These are phyloP conservation scores for Trichosurus vulpecula DNA, from an alignment of 2,797 vertebrate species.

Conservation along the genomic window DNA sequence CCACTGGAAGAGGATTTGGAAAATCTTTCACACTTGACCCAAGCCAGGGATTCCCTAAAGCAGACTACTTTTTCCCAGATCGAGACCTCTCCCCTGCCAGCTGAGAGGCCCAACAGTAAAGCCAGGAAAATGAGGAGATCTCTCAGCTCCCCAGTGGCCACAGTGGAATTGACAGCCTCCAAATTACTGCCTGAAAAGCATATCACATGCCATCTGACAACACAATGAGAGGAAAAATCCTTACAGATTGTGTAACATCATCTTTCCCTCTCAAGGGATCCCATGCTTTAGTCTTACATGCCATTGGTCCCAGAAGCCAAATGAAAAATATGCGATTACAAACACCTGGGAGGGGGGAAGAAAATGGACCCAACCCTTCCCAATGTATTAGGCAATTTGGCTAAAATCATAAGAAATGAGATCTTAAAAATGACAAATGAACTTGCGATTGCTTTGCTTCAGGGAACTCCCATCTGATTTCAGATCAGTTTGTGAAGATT, in stretches of 20 bases:
- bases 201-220: slow-evolving; percentile 69
- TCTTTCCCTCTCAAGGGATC: slow-evolving; percentile 60
- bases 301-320: slow-evolving; percentile 72
- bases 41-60: slow-evolving; percentile 69
- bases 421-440: slow-evolving; percentile 87
- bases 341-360: slow-evolving; percentile 67
- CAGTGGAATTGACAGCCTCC: slow-evolving; percentile 74
- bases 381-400: slow-evolving; percentile 72
- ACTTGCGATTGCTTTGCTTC: slow-evolving; percentile 85
- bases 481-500: slow-evolving; percentile 80
- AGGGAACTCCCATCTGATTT: slow-evolving; percentile 83
- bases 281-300: slow-evolving; percentile 56
- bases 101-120: slow-evolving; percentile 41
- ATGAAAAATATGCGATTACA: slow-evolving; percentile 81
- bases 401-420: slow-evolving; percentile 83
- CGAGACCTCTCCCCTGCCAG: slow-evolving; percentile 59
- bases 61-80: slow-evolving; percentile 41
- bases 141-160: slow-evolving; percentile 60
- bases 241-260: slow-evolving; percentile 55
- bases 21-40: slow-evolving; percentile 75
- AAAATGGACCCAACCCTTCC: slow-evolving; percentile 65
- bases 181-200: slow-evolving; percentile 77
- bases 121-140: slow-evolving; percentile 7
- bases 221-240: slow-evolving; percentile 62
- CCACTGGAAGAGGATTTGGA: slow-evolving; percentile 69